Evolutionary conservation across 2,888 invertebrate genomes (phyloP).

Genomic region (Elegia similella): DNA sequence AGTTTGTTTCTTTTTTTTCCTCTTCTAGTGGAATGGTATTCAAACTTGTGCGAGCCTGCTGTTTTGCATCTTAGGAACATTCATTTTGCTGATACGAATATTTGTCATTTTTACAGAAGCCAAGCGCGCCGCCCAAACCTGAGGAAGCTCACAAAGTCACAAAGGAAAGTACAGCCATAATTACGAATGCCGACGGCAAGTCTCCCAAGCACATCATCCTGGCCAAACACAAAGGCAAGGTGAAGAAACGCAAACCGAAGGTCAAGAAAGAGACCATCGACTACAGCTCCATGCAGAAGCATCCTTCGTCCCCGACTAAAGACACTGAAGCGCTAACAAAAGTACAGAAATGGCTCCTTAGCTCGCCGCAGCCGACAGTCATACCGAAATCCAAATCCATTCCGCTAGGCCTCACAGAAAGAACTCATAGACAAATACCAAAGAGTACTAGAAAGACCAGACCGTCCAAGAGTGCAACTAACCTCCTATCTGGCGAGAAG

Average conservation of each 20-base stretch:
- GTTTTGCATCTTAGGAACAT: no score
- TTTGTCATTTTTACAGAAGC: conserved; percentile 50
- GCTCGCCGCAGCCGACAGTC: conserved; percentile 83
- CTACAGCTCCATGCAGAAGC: conserved; percentile 86
- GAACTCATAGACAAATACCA: conserved; percentile 66
- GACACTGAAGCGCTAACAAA: conserved; percentile 85
- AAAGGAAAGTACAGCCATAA: conserved; percentile 65
- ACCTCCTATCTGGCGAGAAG: conserved; percentile 84
- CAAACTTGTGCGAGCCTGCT: no score
- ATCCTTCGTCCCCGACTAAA: conserved; percentile 77
- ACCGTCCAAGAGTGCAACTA: conserved; percentile 87
- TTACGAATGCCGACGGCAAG: conserved; percentile 79
- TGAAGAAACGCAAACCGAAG: conserved; percentile 79
- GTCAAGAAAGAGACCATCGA: conserved; percentile 89
- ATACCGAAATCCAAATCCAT: conserved; percentile 93
- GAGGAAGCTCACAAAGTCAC: conserved; percentile 62
- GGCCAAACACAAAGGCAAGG: conserved; percentile 72
- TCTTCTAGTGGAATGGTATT: not conserved
- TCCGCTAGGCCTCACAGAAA: conserved; percentile 86
- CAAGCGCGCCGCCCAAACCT: conserved; percentile 56
- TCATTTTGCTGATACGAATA: no score
- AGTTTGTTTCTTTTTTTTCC: not conserved
- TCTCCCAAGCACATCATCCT: conserved; percentile 77
- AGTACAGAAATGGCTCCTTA: conserved; percentile 92
- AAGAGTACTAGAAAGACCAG: conserved; percentile 79